Percentiles rank a stretch among this genome's conserved stretches.
phyloP scores from a whole-genome alignment of 2,888 invertebrate species.

The Ennomos quercinarius region DNA sequence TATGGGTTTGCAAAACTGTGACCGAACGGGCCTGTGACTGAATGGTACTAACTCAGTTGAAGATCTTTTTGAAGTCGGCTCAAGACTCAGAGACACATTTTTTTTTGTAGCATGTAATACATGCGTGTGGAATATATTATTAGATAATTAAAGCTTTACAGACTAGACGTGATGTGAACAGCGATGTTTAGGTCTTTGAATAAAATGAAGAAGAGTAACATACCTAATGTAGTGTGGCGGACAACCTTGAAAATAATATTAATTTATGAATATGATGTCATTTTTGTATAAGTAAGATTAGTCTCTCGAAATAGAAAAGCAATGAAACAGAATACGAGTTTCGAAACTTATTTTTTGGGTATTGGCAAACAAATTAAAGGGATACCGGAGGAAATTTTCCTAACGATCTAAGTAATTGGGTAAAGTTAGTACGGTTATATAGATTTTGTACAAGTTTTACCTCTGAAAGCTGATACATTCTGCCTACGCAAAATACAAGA shows the following conservation, averaged over 20 bases:
- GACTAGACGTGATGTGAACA: too few relatives aligned
- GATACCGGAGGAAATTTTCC: constrained; percentile 11
- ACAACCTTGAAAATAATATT: constrained; percentile 13
- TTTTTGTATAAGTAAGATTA: not conserved
- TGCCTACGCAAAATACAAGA: too few relatives aligned
- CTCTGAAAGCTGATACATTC: constrained; percentile 4
- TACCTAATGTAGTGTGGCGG: constrained; percentile 7
- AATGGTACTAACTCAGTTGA: too few relatives aligned
- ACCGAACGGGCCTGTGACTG: too few relatives aligned
- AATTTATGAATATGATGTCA: constrained; percentile 12
- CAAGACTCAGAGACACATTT: too few relatives aligned
- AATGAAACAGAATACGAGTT: constrained; percentile 18
- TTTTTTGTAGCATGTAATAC: too few relatives aligned
- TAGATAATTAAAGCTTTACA: too few relatives aligned
- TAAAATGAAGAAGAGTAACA: constrained; percentile 8
- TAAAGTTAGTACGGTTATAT: constrained; percentile 11
- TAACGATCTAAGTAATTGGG: constrained; percentile 7
- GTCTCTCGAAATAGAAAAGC: constrained; percentile 1
- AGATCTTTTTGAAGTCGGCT: too few relatives aligned
- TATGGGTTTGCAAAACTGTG: too few relatives aligned
- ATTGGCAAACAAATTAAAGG: constrained; percentile 2
- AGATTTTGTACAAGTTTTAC: constrained; percentile 12
- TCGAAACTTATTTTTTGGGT: constrained; percentile 17
- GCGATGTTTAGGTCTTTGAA: not conserved
- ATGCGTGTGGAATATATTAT: too few relatives aligned